Percentiles rank a stretch among this genome's conserved stretches.
Evolutionary conservation across 2,113 vertebrate genomes (phyloP).

Genomic region (Platanista minor): DNA sequence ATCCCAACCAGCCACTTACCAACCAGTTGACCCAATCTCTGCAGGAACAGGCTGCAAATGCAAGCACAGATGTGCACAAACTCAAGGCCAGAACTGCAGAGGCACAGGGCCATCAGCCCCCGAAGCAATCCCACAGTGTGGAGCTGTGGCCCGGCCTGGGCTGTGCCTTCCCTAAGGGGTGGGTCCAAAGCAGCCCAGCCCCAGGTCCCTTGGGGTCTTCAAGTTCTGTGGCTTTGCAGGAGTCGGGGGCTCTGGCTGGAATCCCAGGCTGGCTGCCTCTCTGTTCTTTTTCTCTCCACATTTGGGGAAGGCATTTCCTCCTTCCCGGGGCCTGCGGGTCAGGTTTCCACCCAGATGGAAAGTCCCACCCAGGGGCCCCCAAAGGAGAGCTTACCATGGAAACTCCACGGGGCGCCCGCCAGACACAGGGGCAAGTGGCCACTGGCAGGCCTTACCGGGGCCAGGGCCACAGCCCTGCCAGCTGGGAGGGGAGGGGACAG

Average conservation of each 20-base stretch:
- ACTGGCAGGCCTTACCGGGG: neutral
- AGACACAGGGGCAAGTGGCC: neutral
- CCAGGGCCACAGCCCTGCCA: neutral
- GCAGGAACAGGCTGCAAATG: neutral
- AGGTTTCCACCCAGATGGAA: slow-evolving; percentile 61
- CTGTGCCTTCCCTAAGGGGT: neutral
- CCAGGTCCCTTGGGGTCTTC: neutral
- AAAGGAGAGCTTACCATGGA: slow-evolving; percentile 42
- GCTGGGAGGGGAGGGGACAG: neutral
- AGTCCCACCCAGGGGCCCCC: slow-evolving; percentile 43
- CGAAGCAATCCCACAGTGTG: rapidly evolving
- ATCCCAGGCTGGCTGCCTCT: neutral
- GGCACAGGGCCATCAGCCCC: neutral
- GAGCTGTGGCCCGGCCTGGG: neutral
- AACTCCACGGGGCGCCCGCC: neutral
- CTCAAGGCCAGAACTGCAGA: rapidly evolving
- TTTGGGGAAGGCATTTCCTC: slow-evolving; percentile 63
- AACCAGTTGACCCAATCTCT: neutral
- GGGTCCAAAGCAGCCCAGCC: neutral
- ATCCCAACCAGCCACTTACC: neutral
- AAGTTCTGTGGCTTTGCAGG: neutral
- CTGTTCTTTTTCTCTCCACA: neutral
- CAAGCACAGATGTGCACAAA: neutral
- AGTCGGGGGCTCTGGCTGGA: neutral
- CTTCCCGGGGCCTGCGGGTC: slow-evolving; percentile 10